Evolutionary conservation across 2,113 vertebrate genomes (phyloP).

Genomic region (Nanorana parkeri): DNA sequence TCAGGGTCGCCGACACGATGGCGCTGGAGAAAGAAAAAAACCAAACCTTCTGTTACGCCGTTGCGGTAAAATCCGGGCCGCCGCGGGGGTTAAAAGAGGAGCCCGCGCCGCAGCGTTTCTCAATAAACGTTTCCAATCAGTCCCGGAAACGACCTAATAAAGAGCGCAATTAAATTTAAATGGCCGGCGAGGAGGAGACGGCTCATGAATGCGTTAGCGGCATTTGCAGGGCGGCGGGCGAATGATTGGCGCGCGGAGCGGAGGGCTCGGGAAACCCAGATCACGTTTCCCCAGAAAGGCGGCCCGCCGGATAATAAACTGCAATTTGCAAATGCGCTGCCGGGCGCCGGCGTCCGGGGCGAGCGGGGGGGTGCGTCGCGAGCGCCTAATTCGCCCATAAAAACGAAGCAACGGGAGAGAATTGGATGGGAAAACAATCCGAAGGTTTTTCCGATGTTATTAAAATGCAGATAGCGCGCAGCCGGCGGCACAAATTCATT

Average conservation of each 20-base stretch:
- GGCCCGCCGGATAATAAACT: slow-evolving; percentile 18
- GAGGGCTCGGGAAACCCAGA: slow-evolving; percentile 4
- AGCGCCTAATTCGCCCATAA: slow-evolving; percentile 18
- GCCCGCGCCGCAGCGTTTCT: background rate
- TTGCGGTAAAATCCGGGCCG: no score
- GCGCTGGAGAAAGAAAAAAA: slow-evolving; percentile 66
- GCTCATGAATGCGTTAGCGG: slow-evolving; percentile 39
- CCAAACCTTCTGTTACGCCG: background rate
- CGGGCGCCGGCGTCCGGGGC: background rate
- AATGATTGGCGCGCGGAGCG: slow-evolving; percentile 13
- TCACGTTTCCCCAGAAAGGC: background rate
- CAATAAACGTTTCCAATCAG: slow-evolving; percentile 24
- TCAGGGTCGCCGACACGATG: slow-evolving; percentile 80
- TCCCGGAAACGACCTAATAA: slow-evolving; percentile 36
- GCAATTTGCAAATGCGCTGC: slow-evolving; percentile 13
- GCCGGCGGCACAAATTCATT: no score
- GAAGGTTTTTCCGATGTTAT: background rate
- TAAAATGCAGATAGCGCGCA: no score
- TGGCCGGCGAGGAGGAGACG: slow-evolving; percentile 12
- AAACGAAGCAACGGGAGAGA: background rate
- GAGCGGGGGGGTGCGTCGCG: background rate
- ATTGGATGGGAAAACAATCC: background rate
- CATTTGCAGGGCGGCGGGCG: slow-evolving; percentile 35
- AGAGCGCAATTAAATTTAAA: slow-evolving; percentile 30
- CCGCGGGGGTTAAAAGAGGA: background rate